Conservation (phyloP, 2,113 vertebrate genomes). For the Cygnus atratus region DNA sequence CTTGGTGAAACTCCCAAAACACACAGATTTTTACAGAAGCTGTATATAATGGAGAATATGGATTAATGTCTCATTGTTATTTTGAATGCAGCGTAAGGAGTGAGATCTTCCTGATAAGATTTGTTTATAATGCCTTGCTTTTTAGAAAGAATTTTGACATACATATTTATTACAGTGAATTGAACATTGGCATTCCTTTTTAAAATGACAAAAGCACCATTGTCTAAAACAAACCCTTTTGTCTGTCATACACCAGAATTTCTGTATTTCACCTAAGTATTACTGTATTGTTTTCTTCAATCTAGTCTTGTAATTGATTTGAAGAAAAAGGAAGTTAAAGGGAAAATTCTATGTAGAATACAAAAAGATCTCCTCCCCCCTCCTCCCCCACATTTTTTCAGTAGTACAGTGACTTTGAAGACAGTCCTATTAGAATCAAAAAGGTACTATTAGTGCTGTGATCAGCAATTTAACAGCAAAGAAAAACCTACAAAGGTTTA, state of each 20-base stretch:
- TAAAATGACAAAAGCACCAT: not conserved
- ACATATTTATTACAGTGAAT: not conserved
- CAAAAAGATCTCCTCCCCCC: not conserved
- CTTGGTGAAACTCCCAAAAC: not conserved
- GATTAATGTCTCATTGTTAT: not conserved
- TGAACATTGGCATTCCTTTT: not conserved
- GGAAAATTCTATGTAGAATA: not conserved
- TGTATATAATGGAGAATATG: not conserved
- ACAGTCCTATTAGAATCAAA: not conserved
- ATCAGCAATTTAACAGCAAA: not conserved
- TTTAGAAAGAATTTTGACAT: not conserved
- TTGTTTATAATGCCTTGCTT: not conserved
- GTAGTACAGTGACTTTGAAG: not conserved
- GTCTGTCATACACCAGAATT: not conserved
- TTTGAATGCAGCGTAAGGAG: not conserved
- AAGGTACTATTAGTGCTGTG: not conserved
- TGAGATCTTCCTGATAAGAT: not conserved
- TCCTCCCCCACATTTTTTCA: too few relatives aligned
- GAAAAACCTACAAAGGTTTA: not conserved
- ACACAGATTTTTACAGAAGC: not conserved
- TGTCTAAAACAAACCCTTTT: not conserved
- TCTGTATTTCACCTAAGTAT: not conserved
- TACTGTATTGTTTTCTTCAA: not conserved
- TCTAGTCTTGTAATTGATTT: not conserved
- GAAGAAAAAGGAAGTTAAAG: not conserved